Conservation (phyloP, 1,140 invertebrate genomes). For the Drosophila oshimai region DNA sequence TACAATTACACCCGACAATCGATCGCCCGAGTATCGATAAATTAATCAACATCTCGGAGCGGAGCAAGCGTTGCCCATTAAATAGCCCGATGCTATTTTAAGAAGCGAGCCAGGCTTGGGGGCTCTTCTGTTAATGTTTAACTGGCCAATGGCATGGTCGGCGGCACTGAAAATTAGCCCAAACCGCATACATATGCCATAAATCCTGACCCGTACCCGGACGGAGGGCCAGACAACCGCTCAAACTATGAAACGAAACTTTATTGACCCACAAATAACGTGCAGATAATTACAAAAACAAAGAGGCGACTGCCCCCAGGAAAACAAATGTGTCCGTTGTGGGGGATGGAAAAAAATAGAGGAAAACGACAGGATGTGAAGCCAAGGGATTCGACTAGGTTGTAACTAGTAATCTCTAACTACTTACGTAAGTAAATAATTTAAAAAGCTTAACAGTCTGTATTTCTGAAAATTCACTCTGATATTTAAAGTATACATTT, state of each 20-base stretch:
- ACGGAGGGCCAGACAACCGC: constrained; percentile 59
- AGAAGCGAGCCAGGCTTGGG: constrained; percentile 5
- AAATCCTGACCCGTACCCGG: constrained; percentile 36
- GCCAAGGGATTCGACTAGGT: neutral
- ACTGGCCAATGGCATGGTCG: constrained; percentile 65
- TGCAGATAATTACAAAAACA: constrained; percentile 82
- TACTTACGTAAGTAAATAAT: no score
- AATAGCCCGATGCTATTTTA: constrained; percentile 27
- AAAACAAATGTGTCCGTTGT: constrained; percentile 62
- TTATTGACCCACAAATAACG: constrained; percentile 82
- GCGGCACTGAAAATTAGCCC: constrained; percentile 61
- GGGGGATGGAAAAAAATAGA: constrained; percentile 6
- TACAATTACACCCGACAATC: constrained; percentile 61
- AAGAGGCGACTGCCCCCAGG: constrained; percentile 64
- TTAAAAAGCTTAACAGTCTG: no score
- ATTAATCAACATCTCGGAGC: constrained; percentile 60
- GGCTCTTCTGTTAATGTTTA: constrained; percentile 32
- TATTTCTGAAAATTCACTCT: no score
- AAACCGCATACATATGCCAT: constrained; percentile 61
- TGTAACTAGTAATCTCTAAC: neutral
- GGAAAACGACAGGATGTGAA: no score
- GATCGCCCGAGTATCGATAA: constrained; percentile 46
- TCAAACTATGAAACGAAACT: constrained; percentile 79
- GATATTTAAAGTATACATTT: no score
- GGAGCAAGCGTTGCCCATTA: constrained; percentile 14